Evolutionary conservation across 1,140 invertebrate genomes (phyloP), one percentile per base, ranked within the genome.

Genomic region (Anagrus nilaparvatae): DNA sequence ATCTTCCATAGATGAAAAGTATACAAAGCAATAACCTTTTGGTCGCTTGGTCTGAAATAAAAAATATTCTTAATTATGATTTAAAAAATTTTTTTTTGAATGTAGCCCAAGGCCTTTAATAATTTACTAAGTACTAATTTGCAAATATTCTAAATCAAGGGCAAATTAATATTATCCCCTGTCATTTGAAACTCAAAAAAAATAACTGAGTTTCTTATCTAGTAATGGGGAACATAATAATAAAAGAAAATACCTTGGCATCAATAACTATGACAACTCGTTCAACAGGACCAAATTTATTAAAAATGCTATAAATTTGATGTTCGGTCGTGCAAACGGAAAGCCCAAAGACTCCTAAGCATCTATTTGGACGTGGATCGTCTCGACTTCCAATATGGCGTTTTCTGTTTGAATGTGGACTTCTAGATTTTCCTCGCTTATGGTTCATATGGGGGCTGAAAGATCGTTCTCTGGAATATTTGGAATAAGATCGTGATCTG

Each of bases 11-110:
- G 76, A 81, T 62, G 87, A 82, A 69, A 86, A 98, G 69, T 98
- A 97, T 19, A 98, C 87, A 72, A 99, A 99, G 48, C 88, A 89
- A 70, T 98, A 99, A 21, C 95, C 95, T 54, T 94, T 72, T 1
- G 94, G 97, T 48, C 91, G 73, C 12, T 85, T 84, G 54, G 87
- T 93, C 83, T 93, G 59, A 20, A 69, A 57, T 27, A 33, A 17
- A 47, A 43, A 33, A 33, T 25, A 36, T 31, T 19, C 8, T 23
- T 17, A 2, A 40, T 16, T 31, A 1, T 8, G 17, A 33, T 34
- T 34, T 27, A 20, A 30, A 18, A 39, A 21, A 29, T 25, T 40
- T 23, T 25, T 29, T 46, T 39, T 34, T 43, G 18, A 40, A 43
- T 66, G 55, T 68, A 13, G 50, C 60, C 59, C 60, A 54, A 64